Evolutionary conservation across 2,888 invertebrate species (phyloP).

Genomic region (Hipparchia sbordonii): DNA sequence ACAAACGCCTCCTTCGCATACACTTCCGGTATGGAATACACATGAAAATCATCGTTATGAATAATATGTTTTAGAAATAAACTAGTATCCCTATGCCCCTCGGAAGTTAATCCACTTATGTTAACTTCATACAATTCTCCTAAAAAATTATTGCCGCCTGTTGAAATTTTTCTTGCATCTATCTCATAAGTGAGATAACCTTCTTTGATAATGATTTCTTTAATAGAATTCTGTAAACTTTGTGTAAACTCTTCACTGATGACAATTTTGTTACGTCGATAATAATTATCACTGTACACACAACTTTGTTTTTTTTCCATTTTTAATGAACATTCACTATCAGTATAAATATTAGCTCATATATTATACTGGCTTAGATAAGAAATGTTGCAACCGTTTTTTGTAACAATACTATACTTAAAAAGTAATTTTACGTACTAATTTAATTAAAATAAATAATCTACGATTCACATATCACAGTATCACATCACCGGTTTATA

Average conservation of each 20-base stretch:
- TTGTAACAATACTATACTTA: too few relatives aligned
- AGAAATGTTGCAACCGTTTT: too few relatives aligned
- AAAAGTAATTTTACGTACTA: background rate
- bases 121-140: slow-evolving; percentile 53
- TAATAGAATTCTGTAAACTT: slow-evolving; percentile 34
- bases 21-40: slow-evolving; percentile 50
- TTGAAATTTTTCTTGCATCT: slow-evolving; percentile 43
- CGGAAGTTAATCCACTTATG: slow-evolving; percentile 46
- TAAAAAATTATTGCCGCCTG: slow-evolving; percentile 53
- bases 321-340: background rate
- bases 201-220: slow-evolving; percentile 45
- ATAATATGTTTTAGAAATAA: slow-evolving; percentile 61
- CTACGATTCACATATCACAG: background rate
- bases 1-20: slow-evolving; percentile 54
- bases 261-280: slow-evolving; percentile 17
- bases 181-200: slow-evolving; percentile 45
- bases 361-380: too few relatives aligned
- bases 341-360: background rate
- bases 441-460: background rate
- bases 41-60: slow-evolving; percentile 44
- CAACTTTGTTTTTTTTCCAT: slow-evolving; percentile 22
- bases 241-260: slow-evolving; percentile 30
- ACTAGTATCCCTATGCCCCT: slow-evolving; percentile 46
- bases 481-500: background rate
- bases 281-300: slow-evolving; percentile 24